phyloP scores from a whole-genome alignment of 2,113 vertebrate genomes.

The Brachirus orientalis region DNA sequence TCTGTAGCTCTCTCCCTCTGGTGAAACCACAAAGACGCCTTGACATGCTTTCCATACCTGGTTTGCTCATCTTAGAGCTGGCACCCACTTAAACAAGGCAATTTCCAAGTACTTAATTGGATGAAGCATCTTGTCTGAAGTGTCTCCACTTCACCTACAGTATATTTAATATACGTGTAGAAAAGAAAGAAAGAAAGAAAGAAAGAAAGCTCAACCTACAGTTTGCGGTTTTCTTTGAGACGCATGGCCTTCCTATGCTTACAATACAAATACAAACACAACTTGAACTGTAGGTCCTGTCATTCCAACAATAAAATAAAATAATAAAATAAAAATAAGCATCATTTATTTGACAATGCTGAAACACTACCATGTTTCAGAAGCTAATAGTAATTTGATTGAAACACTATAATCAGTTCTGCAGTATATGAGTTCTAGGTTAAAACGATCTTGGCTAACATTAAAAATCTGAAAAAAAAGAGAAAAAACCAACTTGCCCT shows the following conservation, averaged over 20 bases:
- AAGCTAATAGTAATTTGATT: constrained; percentile 11
- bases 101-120: constrained; percentile 92
- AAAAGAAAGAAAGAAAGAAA: no score
- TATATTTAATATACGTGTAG: constrained; percentile 25
- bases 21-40: constrained; percentile 86
- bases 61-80: constrained; percentile 80
- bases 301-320: not conserved
- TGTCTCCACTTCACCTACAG: constrained; percentile 33
- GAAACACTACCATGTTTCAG: not conserved
- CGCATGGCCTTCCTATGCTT: no score
- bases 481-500: no score
- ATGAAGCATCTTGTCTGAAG: constrained; percentile 65
- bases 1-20: constrained; percentile 86
- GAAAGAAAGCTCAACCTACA: not conserved
- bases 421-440: no score
- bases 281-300: not conserved
- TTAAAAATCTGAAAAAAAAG: no score
- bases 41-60: constrained; percentile 84
- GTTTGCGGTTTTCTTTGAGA: not conserved
- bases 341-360: constrained; percentile 3
- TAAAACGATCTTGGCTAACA: no score
- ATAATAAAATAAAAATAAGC: no score
- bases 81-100: constrained; percentile 93
- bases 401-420: constrained; percentile 12
- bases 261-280: no score